These are phyloP conservation scores for Anas platyrhynchos DNA, from an alignment of 2,113 vertebrate species.

Conservation along the genomic window DNA sequence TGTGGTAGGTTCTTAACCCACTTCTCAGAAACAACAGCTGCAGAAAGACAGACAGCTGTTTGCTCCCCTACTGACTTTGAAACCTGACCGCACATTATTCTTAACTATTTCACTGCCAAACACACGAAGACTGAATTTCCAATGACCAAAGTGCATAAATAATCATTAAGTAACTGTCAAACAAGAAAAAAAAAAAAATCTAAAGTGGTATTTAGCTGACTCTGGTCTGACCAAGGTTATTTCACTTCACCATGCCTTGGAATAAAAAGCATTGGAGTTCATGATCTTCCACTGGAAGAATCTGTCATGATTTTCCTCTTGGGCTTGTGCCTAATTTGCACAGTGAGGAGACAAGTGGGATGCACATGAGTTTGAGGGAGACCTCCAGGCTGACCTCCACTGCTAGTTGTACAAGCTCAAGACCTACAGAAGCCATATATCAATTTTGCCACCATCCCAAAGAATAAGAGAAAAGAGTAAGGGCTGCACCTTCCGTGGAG, in stretches of 20 bases:
- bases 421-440: not conserved
- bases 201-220: not conserved
- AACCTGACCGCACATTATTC: not conserved
- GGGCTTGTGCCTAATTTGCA: not conserved
- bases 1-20: not conserved
- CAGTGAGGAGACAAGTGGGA: not conserved
- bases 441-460: not conserved
- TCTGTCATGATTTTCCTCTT: not conserved
- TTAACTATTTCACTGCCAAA: not conserved
- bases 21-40: not conserved
- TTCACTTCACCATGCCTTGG: not conserved
- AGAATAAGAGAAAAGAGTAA: not conserved
- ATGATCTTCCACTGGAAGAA: not conserved
- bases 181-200: not conserved
- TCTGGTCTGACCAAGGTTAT: not conserved
- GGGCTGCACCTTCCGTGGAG: not conserved
- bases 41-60: not conserved
- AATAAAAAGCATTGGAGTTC: not conserved
- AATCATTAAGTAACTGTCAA: not conserved
- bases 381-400: not conserved
- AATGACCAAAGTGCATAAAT: not conserved
- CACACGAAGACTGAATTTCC: not conserved
- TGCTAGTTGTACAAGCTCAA: not conserved
- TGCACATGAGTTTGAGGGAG: not conserved
- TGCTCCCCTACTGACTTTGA: not conserved